phyloP scores from a whole-genome alignment of 2,888 invertebrate genomes.

The Candidula unifasciata region DNA sequence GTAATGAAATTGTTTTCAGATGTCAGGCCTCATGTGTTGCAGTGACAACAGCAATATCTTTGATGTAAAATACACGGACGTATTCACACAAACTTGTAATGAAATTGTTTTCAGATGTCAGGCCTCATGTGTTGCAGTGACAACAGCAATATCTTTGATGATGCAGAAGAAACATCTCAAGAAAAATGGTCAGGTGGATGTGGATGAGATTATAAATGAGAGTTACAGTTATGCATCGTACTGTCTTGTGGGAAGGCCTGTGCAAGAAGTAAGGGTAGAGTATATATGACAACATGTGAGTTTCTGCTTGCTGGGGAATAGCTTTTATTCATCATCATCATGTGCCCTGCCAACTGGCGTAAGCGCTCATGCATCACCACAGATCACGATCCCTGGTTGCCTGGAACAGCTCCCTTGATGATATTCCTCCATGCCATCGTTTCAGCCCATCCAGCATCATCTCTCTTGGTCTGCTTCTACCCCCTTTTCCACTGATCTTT shows the following conservation, averaged over 20 bases:
- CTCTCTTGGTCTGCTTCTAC: too few species aligned
- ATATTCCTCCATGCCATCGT: too few species aligned
- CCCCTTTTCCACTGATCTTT: too few species aligned
- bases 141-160: constrained; percentile 71
- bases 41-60: constrained; percentile 69
- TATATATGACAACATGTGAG: not conserved
- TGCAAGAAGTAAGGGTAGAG: constrained; percentile 41
- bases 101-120: constrained; percentile 64
- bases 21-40: constrained; percentile 76
- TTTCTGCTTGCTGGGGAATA: too few species aligned
- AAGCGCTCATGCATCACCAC: too few species aligned
- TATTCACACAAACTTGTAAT: not conserved
- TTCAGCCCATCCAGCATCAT: too few species aligned
- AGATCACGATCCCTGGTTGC: too few species aligned
- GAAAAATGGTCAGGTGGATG: constrained; percentile 67
- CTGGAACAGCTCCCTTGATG: too few species aligned
- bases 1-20: constrained; percentile 55
- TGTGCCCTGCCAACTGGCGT: too few species aligned
- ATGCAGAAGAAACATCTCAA: constrained; percentile 69
- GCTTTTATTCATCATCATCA: too few species aligned
- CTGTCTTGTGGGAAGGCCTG: constrained; percentile 54
- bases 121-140: constrained; percentile 75
- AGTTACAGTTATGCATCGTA: constrained; percentile 67
- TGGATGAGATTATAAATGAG: constrained; percentile 68
- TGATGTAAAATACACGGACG: constrained; percentile 70